These are phyloP conservation scores for Dipus sagitta DNA, from an alignment of 2,797 vertebrate genomes.

Conservation along the genomic window DNA sequence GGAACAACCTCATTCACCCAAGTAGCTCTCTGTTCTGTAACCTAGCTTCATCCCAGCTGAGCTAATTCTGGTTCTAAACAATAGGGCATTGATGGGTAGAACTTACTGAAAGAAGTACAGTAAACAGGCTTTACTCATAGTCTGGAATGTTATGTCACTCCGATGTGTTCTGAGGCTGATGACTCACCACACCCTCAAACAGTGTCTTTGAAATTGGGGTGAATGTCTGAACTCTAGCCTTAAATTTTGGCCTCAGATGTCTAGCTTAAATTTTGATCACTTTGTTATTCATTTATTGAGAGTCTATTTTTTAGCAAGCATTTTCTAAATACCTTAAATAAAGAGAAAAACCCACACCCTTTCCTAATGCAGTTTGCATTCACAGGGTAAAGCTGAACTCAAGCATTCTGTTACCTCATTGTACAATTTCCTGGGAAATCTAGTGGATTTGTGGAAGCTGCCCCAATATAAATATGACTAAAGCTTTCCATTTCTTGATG, in stretches of 20 bases:
- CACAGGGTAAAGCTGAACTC: background rate
- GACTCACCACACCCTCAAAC: background rate
- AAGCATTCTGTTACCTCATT: background rate
- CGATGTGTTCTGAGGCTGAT: background rate
- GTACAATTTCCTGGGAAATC: background rate
- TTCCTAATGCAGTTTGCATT: background rate
- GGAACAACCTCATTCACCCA: background rate
- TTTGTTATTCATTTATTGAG: slow-evolving; percentile 27
- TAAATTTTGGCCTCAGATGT: background rate
- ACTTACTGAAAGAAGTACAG: background rate
- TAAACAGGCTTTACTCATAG: background rate
- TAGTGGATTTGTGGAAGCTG: background rate
- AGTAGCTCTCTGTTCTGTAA: background rate
- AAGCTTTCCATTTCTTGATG: background rate
- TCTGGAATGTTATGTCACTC: background rate
- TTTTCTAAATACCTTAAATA: background rate
- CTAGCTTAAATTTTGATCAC: background rate
- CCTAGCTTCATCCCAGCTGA: background rate
- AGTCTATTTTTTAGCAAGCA: background rate
- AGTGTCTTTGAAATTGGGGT: background rate
- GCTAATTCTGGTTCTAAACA: background rate
- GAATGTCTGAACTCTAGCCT: background rate
- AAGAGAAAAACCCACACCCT: background rate
- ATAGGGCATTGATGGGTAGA: background rate
- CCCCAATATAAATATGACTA: background rate